phyloP scores from a whole-genome alignment of 1,140 invertebrate genomes.

The Drosophila chauvacae region DNA sequence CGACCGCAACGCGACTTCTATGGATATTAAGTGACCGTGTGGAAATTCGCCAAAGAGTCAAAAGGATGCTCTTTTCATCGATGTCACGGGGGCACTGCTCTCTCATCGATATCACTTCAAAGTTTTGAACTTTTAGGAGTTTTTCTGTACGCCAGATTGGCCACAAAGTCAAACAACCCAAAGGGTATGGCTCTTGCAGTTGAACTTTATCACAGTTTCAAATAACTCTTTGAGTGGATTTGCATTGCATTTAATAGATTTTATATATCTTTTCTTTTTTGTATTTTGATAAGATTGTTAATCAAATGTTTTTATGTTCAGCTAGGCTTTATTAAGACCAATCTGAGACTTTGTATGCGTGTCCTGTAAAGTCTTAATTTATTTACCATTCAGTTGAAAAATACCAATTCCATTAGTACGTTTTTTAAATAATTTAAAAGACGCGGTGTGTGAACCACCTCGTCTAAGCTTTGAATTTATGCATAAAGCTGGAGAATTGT shows the following conservation, averaged over 20 bases:
- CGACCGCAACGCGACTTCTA: conserved; percentile 27
- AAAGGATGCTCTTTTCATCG: conserved; percentile 34
- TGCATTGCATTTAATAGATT: not conserved
- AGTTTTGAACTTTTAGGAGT: conserved; percentile 35
- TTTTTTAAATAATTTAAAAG: conserved; percentile 1
- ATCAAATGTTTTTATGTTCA: not conserved
- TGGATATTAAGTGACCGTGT: conserved; percentile 36
- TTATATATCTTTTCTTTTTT: not conserved
- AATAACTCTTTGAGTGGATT: not conserved
- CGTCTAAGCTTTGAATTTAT: conserved; percentile 24
- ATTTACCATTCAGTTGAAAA: not conserved
- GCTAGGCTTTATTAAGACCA: not conserved
- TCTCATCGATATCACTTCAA: conserved; percentile 46
- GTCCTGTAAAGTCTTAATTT: not conserved
- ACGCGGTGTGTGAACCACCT: not conserved
- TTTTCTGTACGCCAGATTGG: conserved; percentile 13
- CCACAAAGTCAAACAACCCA: not conserved
- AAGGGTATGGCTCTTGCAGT: not conserved
- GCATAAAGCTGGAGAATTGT: conserved; percentile 41
- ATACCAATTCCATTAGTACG: not conserved
- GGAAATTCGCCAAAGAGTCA: conserved; percentile 31
- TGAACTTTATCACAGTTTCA: not conserved
- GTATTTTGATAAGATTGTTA: not conserved
- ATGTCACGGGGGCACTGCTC: conserved; percentile 30
- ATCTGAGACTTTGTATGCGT: not conserved